Conservation (phyloP, 2,113 vertebrate species). For the Toxotes chatareus region DNA sequence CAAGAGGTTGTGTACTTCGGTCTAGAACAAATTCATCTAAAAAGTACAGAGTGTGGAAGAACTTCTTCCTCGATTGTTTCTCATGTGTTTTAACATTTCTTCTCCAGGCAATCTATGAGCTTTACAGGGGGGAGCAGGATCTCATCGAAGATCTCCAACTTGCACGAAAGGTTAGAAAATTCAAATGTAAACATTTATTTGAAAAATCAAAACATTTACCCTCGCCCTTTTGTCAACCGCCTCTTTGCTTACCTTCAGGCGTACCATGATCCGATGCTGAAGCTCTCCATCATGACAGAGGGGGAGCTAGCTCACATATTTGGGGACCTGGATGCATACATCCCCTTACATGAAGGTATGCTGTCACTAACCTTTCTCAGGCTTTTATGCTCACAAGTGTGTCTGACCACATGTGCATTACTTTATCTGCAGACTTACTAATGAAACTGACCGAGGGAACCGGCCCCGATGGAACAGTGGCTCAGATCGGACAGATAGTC, state of each 20-base stretch:
- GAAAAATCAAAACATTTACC: neutral
- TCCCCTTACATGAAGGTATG: constrained; percentile 93
- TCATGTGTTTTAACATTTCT: neutral
- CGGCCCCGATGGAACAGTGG: constrained; percentile 92
- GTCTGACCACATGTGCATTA: neutral
- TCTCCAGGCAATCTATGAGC: constrained; percentile 93
- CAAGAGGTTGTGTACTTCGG: constrained; percentile 89
- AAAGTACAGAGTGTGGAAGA: neutral
- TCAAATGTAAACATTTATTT: neutral
- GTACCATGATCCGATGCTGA: constrained; percentile 98
- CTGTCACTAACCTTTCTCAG: neutral
- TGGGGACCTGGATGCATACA: constrained; percentile 96
- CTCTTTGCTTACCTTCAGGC: constrained; percentile 81
- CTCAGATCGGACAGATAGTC: constrained; percentile 93
- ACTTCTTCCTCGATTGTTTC: neutral
- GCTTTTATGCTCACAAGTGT: neutral
- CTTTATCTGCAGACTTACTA: constrained; percentile 83
- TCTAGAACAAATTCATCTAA: neutral
- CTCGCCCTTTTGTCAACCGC: neutral
- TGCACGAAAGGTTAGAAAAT: constrained; percentile 89
- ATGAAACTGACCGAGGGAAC: constrained; percentile 90
- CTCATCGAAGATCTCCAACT: constrained; percentile 98
- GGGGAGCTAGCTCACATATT: constrained; percentile 96
- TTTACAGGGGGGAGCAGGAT: constrained; percentile 95
- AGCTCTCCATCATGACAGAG: constrained; percentile 96